A percentile compares a stretch with the other conserved stretches of the same genome.
Conservation (phyloP, 2,797 vertebrate genomes). For the Platalea minor region DNA sequence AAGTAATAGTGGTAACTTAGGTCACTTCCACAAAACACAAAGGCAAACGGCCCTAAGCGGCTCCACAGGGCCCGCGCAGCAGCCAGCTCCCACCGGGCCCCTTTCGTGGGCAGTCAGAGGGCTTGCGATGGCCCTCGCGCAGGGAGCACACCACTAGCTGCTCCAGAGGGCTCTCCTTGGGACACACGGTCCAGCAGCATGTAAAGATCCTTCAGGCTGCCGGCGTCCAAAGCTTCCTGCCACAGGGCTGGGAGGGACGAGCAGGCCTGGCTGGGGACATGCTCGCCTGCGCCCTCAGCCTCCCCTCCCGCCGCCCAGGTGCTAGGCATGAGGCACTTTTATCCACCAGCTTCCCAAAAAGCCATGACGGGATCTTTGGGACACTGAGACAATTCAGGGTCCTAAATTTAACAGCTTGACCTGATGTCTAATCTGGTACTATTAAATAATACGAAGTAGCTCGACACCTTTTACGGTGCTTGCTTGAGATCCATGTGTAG, state of each 20-base stretch:
- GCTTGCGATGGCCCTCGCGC: accelerated
- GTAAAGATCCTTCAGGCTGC: not conserved
- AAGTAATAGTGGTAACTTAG: not conserved
- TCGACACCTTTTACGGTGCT: not conserved
- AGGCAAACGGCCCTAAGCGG: accelerated
- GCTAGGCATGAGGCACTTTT: accelerated
- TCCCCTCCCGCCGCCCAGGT: accelerated
- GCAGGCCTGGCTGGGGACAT: too few species aligned
- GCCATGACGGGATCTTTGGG: accelerated
- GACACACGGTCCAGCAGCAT: not conserved
- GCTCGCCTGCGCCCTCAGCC: accelerated
- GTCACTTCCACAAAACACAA: not conserved
- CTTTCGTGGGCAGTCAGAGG: accelerated
- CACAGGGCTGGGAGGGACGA: accelerated
- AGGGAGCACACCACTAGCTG: accelerated
- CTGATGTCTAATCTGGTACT: not conserved
- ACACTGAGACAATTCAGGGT: not conserved
- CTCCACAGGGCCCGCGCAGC: accelerated
- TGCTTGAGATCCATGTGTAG: not conserved
- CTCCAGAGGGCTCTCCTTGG: not conserved
- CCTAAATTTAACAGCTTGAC: constrained; percentile 22
- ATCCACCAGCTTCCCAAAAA: not conserved
- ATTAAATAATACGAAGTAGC: not conserved
- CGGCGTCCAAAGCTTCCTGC: too few species aligned
- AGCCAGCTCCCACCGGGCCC: accelerated